Evolutionary conservation across 2,113 vertebrate species (phyloP), one percentile per base, ranked within the genome.

Genomic region (Pipra filicauda): DNA sequence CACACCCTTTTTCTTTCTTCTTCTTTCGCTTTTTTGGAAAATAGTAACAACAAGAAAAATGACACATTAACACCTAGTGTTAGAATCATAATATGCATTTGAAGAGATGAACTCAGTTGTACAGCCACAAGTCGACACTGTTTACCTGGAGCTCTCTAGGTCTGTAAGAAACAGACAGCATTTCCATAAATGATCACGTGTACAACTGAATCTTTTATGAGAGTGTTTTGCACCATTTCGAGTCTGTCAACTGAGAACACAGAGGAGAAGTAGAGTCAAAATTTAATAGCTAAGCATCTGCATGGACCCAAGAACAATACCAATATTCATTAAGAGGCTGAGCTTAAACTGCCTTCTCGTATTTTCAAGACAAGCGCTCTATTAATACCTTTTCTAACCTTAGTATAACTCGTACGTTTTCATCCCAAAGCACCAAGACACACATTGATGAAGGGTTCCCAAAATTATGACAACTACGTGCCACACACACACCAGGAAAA

Each of bases 301-400:
- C 54, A 78, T 1, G 0, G 66, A 72, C 41, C 30, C 1, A 43
- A 93, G 96, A 94, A 96, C 94, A 96, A 96, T 96, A 92, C 76
- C 66, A 89, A 96, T 96, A 97, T 96, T 96, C 95, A 95, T 61
- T 49, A 84, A 75, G 86, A 78, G 65, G 54, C 66, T 0, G 1
- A 72, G 92, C 70, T 94, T 83, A 65, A 70, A 62, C 93, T 86
- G 48, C 86, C 69, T 70, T 92, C 93, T 88, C 90, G 39, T 89
- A 66, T 78, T 95, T 96, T 89, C 77, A 46, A 91, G 70, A 94
- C 91, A 95, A 96, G 61, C 1, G 2, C 30, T 37, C 74, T 43
- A 94, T 95, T 95, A 94, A 96, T 91, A 93, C 44, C 70, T 89
- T 75, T 81, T 89, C 73, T 85, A 95, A 96, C 91, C 80, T 97